These are phyloP conservation scores for Microplitis demolitor DNA, from an alignment of 1,140 invertebrate species.

Conservation along the genomic window DNA sequence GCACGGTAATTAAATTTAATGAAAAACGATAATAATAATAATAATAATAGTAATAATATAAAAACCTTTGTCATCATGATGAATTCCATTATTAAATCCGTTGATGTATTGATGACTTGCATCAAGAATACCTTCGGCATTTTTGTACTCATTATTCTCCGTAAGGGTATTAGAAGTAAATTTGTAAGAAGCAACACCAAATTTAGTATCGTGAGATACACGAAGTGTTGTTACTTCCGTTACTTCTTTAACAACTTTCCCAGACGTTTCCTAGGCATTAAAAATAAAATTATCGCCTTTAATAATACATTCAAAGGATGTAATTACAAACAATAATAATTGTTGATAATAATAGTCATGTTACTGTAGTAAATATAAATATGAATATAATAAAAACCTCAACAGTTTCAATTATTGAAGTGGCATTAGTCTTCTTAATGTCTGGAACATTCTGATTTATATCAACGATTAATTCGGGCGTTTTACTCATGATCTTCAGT, in stretches of 20 bases:
- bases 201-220: constrained; percentile 61
- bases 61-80: neutral
- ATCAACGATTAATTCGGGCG: neutral
- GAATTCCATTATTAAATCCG: neutral
- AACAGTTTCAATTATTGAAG: constrained; percentile 27
- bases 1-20: neutral
- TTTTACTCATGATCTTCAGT: neutral
- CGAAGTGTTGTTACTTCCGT: constrained; percentile 65
- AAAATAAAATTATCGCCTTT: neutral
- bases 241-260: constrained; percentile 62
- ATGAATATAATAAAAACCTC: constrained; percentile 24
- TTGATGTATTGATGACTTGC: constrained; percentile 18
- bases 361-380: neutral
- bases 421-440: constrained; percentile 14
- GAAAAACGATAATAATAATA: neutral
- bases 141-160: constrained; percentile 50
- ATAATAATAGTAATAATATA: neutral
- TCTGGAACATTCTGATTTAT: constrained; percentile 7
- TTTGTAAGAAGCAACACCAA: constrained; percentile 63
- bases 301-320: neutral
- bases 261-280: constrained; percentile 46
- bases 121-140: constrained; percentile 42
- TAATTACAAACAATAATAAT: neutral
- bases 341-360: neutral
- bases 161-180: constrained; percentile 59